These are phyloP conservation scores for Muscina levida DNA, from an alignment of 2,888 invertebrate genomes.

Conservation along the genomic window DNA sequence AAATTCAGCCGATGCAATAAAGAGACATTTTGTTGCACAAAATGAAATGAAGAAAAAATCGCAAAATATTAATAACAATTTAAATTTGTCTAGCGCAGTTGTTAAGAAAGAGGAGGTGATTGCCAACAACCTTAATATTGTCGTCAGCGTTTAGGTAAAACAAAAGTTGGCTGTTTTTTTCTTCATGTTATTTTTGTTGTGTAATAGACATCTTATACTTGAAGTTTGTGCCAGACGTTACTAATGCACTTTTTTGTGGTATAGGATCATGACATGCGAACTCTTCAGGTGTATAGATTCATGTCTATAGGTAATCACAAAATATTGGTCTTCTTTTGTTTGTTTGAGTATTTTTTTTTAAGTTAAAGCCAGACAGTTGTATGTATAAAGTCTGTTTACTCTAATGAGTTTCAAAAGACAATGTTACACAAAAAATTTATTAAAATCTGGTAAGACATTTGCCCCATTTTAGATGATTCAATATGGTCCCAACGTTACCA, in stretches of 20 bases:
- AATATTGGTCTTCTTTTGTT: neutral
- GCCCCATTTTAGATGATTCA: too few relatives aligned
- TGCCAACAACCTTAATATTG: neutral
- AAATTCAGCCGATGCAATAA: conserved; percentile 2
- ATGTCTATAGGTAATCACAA: conserved; percentile 48
- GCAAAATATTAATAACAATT: neutral
- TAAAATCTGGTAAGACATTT: too few relatives aligned
- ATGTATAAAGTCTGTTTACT: too few relatives aligned
- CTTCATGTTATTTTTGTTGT: too few relatives aligned
- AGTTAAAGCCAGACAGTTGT: neutral
- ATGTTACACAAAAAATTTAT: too few relatives aligned
- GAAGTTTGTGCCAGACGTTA: neutral
- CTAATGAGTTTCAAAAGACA: too few relatives aligned
- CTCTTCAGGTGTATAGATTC: conserved; percentile 22
- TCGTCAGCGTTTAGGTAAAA: neutral
- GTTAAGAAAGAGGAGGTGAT: neutral
- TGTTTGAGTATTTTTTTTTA: neutral
- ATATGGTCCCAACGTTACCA: too few relatives aligned
- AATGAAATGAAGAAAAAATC: neutral
- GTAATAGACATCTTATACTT: neutral
- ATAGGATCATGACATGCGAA: too few relatives aligned
- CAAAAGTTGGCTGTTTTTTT: neutral
- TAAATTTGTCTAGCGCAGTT: neutral
- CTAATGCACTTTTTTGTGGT: conserved; percentile 6
- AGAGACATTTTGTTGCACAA: conserved; percentile 24